Evolutionary conservation across 1,140 invertebrate species (phyloP).

Genomic region (Brachionus koreanus): DNA sequence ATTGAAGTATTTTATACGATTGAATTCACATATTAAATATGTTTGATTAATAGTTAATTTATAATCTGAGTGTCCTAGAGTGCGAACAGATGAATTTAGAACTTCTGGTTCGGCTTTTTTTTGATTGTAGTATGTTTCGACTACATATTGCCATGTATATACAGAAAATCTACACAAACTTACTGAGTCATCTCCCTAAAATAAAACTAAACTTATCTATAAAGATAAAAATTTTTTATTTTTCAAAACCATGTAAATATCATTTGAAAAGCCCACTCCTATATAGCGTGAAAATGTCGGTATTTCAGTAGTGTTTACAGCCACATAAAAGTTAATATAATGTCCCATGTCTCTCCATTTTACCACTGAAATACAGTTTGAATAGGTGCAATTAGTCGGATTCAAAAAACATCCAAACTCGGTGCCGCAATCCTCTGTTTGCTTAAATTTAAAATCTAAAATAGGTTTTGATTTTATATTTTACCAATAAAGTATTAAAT

Average conservation of each 20-base stretch:
- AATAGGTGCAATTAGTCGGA: background rate
- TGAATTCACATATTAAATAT: slow-evolving; percentile 28
- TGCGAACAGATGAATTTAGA: background rate
- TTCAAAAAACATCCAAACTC: slow-evolving; percentile 12
- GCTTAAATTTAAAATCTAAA: background rate
- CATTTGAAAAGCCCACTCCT: background rate
- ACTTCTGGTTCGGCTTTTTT: background rate
- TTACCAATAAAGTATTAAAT: too few species aligned
- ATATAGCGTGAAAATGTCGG: background rate
- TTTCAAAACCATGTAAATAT: slow-evolving; percentile 2
- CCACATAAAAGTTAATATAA: background rate
- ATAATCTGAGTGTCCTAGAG: background rate
- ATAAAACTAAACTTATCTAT: background rate
- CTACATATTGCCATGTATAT: background rate
- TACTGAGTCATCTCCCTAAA: slow-evolving; percentile 2
- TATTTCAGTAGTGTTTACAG: background rate
- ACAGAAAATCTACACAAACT: slow-evolving; percentile 21
- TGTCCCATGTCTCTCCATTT: slow-evolving; percentile 12
- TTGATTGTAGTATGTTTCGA: slow-evolving; percentile 16
- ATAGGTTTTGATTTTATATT: background rate
- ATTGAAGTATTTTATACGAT: background rate
- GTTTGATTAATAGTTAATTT: background rate
- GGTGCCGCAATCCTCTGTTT: slow-evolving; percentile 2
- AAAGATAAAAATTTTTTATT: background rate
- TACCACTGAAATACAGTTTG: background rate